These are phyloP conservation scores for Drosophila rufa DNA, from an alignment of 1,140 invertebrate genomes.

Conservation along the genomic window DNA sequence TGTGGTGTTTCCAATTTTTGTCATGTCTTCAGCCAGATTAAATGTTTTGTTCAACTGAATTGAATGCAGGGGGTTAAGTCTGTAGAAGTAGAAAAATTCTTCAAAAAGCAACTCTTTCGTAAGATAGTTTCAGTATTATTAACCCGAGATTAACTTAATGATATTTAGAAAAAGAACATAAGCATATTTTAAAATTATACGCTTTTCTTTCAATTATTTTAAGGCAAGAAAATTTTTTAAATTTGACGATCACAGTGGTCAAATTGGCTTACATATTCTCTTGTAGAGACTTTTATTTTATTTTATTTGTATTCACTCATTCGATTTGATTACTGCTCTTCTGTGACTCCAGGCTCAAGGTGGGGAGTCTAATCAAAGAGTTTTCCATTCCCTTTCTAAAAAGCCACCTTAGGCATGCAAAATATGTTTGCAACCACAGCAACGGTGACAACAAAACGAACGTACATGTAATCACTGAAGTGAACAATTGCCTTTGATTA, in stretches of 20 bases:
- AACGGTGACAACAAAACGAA: conserved; percentile 41
- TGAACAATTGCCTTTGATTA: conserved; percentile 83
- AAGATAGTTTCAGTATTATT: not conserved
- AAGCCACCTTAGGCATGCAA: conserved; percentile 13
- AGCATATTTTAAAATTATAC: too few species aligned
- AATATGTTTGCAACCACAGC: conserved; percentile 33
- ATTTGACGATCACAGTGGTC: too few species aligned
- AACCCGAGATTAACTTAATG: not conserved
- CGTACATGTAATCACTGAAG: conserved; percentile 66
- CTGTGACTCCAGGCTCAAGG: not conserved
- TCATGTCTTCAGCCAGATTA: conserved; percentile 64
- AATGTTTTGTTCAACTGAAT: conserved; percentile 64
- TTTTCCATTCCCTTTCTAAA: conserved; percentile 2
- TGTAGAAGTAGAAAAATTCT: not conserved
- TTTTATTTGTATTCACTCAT: not conserved
- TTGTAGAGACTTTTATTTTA: too few species aligned
- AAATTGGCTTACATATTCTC: not conserved
- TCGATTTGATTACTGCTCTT: conserved; percentile 2
- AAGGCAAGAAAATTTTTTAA: not conserved
- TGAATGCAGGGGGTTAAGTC: not conserved
- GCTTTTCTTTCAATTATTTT: not conserved
- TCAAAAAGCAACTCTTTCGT: not conserved
- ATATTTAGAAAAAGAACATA: not conserved
- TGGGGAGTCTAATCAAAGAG: conserved; percentile 8
- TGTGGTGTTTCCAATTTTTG: conserved; percentile 49